These are phyloP conservation scores for Apostichopus parvimensis DNA, from an alignment of 35 echinoderm and acorn worm genomes.

Conservation along the genomic window DNA sequence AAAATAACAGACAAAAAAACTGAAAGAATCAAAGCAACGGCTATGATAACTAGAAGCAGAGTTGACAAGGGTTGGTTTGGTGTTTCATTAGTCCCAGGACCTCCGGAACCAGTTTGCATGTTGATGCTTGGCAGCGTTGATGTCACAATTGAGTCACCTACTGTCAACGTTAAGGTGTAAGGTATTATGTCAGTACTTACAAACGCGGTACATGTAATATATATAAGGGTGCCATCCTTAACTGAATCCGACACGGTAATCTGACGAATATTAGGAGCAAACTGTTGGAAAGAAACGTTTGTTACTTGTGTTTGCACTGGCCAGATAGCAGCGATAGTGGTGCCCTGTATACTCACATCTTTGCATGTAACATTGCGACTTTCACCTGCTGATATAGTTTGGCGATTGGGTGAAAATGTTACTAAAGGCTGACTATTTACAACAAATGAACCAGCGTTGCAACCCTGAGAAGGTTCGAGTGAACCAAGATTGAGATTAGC, in stretches of 20 bases:
- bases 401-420: background rate
- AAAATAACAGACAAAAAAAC: background rate
- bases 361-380: background rate
- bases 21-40: background rate
- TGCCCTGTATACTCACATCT: background rate
- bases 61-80: background rate
- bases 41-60: background rate
- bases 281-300: background rate
- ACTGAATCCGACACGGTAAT: background rate
- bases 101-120: background rate
- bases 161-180: background rate
- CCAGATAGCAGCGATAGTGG: background rate
- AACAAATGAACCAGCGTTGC: background rate
- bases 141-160: background rate
- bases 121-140: background rate
- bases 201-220: background rate
- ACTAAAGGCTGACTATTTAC: background rate
- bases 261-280: background rate
- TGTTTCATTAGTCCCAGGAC: background rate
- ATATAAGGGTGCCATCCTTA: background rate
- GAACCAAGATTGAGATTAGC: background rate
- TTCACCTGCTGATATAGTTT: background rate
- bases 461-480: background rate
- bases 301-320: background rate
- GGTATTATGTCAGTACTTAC: background rate